A percentile compares a stretch with the other conserved stretches of the same genome.
Evolutionary conservation across 2,113 vertebrate species (phyloP).

Genomic region (Lipophrys pholis): DNA sequence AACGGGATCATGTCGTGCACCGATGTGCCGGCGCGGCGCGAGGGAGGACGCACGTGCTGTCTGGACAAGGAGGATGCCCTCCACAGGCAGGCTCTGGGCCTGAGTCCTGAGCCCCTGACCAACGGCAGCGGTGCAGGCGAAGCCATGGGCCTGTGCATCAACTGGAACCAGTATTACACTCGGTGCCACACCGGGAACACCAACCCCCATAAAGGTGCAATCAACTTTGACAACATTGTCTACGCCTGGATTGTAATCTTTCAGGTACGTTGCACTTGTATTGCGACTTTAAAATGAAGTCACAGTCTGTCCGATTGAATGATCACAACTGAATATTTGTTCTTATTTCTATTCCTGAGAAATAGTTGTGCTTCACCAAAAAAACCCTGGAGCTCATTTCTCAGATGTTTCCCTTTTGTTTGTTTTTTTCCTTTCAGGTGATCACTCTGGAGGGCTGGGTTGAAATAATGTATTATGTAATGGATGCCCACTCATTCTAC

Average conservation of each 20-base stretch:
- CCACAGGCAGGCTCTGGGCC: conserved; percentile 88
- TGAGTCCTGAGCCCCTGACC: conserved; percentile 80
- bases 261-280: conserved; percentile 84
- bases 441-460: conserved; percentile 99
- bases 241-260: conserved; percentile 99
- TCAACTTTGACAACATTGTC: conserved; percentile 98
- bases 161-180: conserved; percentile 98
- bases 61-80: conserved; percentile 93
- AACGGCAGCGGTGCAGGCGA: conserved; percentile 85
- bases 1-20: conserved; percentile 98
- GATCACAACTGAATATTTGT: no score
- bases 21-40: conserved; percentile 91
- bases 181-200: conserved; percentile 91
- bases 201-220: conserved; percentile 97
- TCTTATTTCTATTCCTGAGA: no score
- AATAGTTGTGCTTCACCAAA: no score
- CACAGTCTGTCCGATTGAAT: no score
- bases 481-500: conserved; percentile 99
- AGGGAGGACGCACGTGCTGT: conserved; percentile 93
- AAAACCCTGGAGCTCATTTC: no score
- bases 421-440: conserved; percentile 81
- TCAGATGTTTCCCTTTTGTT: no score
- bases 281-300: no score
- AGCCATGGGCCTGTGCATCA: conserved; percentile 87
- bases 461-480: conserved; percentile 99